These are phyloP conservation scores for Adelognathus sp. DNA, from an alignment of 2,888 invertebrate species.

Conservation along the genomic window DNA sequence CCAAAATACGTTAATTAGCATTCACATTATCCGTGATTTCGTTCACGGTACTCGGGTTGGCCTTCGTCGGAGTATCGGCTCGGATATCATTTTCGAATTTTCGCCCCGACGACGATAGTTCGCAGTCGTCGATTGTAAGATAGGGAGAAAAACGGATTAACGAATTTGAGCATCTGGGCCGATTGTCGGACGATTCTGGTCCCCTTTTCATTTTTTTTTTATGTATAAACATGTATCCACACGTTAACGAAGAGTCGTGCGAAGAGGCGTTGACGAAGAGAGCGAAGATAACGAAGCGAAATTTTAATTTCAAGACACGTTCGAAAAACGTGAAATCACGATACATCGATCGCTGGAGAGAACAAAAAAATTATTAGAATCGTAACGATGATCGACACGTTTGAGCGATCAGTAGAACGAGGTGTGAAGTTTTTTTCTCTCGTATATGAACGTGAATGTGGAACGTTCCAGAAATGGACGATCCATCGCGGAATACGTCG, in stretches of 20 bases:
- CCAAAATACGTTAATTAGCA: background rate
- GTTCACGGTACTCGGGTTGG: constrained; percentile 1
- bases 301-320: background rate
- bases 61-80: constrained; percentile 11
- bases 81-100: background rate
- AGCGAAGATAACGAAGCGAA: background rate
- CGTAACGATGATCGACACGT: constrained; percentile 4
- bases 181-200: constrained; percentile 3
- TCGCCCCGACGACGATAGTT: background rate
- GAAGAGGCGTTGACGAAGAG: constrained; percentile 11
- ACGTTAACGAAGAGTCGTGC: constrained; percentile 65
- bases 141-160: background rate
- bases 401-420: constrained; percentile 1
- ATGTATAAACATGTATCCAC: constrained; percentile 73
- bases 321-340: background rate
- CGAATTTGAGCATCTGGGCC: constrained; percentile 10
- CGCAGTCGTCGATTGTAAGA: constrained; percentile 2
- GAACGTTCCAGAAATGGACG: constrained; percentile 89
- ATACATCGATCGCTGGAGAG: constrained; percentile 11
- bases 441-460: constrained; percentile 77
- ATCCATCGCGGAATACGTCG: constrained; percentile 90
- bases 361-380: constrained; percentile 21
- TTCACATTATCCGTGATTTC: background rate
- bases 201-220: constrained; percentile 27
- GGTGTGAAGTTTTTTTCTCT: constrained; percentile 48